Base-by-base conservation (phyloP, 2,113 vertebrate genomes). In the Micronycteris hirsuta region DNA sequence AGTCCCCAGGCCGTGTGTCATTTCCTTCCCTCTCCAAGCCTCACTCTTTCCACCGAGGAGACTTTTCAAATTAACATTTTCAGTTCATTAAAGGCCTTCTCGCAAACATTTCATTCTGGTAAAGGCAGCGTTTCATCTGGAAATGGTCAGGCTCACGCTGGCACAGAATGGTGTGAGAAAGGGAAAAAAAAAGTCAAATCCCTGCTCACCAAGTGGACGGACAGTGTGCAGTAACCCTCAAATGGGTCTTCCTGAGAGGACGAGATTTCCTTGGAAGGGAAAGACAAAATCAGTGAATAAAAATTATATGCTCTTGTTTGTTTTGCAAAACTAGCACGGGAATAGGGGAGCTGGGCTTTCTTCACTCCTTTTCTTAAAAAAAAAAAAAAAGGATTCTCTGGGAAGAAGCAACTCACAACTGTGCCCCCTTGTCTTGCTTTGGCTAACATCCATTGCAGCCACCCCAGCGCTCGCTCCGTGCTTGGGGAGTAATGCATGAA, bases 41-140 rank as follows among this genome's bases (percentile, higher is more conserved):
- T 98, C 98, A 97, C 95, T 98, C 98, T 98, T 98, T 98, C 98
- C 98, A 98, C 94, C 88, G 95, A 97, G 74, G 97, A 96, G 97
- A 73, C 96, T 98, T 97, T 97, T 96, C 95, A 98, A 97, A 98
- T 98, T 90, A 97, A 96, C 3, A 0, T 96, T 98, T 98, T 98
- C 24, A 1, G 96, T 97, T 98, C 97, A 71, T 97, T 97, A 97
- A 98, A 97, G 87, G 89, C 89, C 97, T 96, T 97, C 97, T 93
- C 22, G 89, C 97, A 97, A 98, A 91, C 61, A 15, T 56, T 96
- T 94, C 71, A 0, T 89, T 95, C 93, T 97, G 76, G 94, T 88
- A 38, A 78, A 93, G 49, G 61, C 47, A 65, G 80, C 26, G 7
- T 91, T 96, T 98, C 85, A 65, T 97, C 77, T 97, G 94, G 96